Conservation (phyloP, 2,888 invertebrate genomes). For the Macaria liturata region DNA sequence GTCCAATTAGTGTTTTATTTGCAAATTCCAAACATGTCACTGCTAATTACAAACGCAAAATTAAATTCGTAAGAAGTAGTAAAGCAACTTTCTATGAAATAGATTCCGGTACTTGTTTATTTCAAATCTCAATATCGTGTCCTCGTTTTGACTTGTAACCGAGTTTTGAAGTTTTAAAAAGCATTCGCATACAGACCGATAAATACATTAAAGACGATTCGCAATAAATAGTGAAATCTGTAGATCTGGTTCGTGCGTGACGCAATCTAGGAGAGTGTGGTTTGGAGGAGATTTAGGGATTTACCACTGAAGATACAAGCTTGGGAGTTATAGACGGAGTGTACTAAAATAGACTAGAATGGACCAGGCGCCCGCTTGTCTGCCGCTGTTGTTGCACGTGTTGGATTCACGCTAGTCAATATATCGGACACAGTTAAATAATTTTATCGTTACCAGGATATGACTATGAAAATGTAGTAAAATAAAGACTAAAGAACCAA, state of each 20-base stretch:
- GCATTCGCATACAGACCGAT: conserved; percentile 9
- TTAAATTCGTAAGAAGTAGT: conserved; percentile 4
- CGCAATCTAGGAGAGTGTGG: conserved; percentile 3
- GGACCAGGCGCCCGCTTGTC: conserved; percentile 48
- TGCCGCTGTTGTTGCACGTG: conserved; percentile 42
- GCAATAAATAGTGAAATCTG: conserved; percentile 15
- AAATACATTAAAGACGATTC: conserved; percentile 5
- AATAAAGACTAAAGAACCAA: too few relatives aligned
- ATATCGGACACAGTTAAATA: conserved; percentile 1
- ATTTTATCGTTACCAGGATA: background rate
- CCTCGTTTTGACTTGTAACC: background rate
- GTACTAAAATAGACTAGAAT: conserved; percentile 20
- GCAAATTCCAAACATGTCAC: too few relatives aligned
- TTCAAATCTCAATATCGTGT: conserved; percentile 2
- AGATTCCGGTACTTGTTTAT: conserved; percentile 9
- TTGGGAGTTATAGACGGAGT: background rate
- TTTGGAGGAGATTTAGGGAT: conserved; percentile 6
- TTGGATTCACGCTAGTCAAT: conserved; percentile 23
- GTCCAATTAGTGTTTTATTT: too few relatives aligned
- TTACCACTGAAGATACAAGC: conserved; percentile 10
- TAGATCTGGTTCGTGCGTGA: conserved; percentile 6
- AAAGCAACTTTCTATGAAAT: conserved; percentile 9
- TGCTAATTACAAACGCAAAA: too few relatives aligned
- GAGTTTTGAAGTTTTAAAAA: conserved; percentile 3
- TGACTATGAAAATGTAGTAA: too few relatives aligned